Evolutionary conservation across 1,140 invertebrate species (phyloP), one percentile per base, ranked within the genome.

Genomic region (Batillaria attramentaria): DNA sequence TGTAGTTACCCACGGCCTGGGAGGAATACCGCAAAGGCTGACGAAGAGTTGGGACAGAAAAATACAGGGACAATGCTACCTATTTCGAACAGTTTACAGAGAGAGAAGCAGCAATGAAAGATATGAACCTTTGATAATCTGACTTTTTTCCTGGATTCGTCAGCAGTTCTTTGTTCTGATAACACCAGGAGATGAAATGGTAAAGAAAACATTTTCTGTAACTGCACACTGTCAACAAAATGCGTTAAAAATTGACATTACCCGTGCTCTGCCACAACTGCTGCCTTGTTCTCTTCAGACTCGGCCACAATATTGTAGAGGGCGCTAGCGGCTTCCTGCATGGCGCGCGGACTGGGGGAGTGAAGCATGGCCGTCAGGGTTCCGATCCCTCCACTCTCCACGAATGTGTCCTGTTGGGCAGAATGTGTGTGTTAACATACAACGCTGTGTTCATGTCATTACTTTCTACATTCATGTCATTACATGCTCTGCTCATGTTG

Each of bases 351-450:
- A 70, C 83, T 82, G 41, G 82, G 78, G 0, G 89, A 89, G 69
- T 87, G 83, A 2, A 90, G 84, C 1, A 89, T 77, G 2, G 89
- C 86, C 18, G 85, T 89, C 60, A 90, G 68, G 13, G 84, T 86
- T 28, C 84, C 74, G 4, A 89, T 82, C 13, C 86, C 87, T 60
- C 87, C 88, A 74, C 86, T 84, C 65, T 87, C 87, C 33, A 90
- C 86, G 86, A 88, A 89, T 28, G 84, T 87, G 68, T 89, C 89
- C 89, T 90, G 81, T n/a, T n/a, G n/a, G n/a, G n/a, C n/a, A n/a
- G n/a, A 57, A 57, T n/a, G n/a, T 57, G 16, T 18, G 16, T 57
- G 16, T 18, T 57, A n/a, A 18, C n/a, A 57, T 18, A 57, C 16
- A 54, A 54, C n/a, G 50, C n/a, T 54, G n/a, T 54, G n/a, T 16